Conservation (phyloP, 2,888 invertebrate genomes). For the Seira sanloemensis region DNA sequence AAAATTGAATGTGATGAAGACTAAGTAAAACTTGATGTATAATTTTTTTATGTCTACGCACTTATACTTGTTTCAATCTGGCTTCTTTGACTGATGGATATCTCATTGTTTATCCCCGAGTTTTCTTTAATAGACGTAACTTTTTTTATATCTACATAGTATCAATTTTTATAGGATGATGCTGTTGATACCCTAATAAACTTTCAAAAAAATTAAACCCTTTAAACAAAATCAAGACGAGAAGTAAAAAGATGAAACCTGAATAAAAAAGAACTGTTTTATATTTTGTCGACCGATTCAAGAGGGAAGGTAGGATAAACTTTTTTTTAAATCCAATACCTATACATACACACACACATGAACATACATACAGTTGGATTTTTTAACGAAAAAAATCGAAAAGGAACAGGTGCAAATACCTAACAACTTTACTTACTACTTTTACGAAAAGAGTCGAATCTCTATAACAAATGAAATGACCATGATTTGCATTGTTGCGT, state of each 20-base stretch:
- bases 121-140: background rate
- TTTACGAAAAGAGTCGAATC: no score
- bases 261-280: conserved; percentile 41
- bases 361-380: no score
- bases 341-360: conserved; percentile 28
- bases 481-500: no score
- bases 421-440: no score
- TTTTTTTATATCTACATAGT: no score
- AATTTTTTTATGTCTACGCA: background rate
- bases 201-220: conserved; percentile 30
- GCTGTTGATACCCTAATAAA: conserved; percentile 27
- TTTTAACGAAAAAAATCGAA: no score
- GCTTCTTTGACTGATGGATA: conserved; percentile 41
- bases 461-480: no score
- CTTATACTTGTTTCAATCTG: conserved; percentile 14
- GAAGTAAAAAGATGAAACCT: conserved; percentile 42
- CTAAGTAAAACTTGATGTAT: no score
- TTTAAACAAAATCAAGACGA: conserved; percentile 51
- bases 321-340: conserved; percentile 19
- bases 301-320: conserved; percentile 24
- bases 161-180: conserved; percentile 22
- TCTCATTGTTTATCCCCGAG: conserved; percentile 14
- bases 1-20: background rate
- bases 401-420: conserved; percentile 54
- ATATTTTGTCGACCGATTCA: conserved; percentile 23